These are phyloP conservation scores for Cassiopea andromeda DNA, from an alignment of 30 jellyfish, hydroid and myxozoan species.

Conservation along the genomic window DNA sequence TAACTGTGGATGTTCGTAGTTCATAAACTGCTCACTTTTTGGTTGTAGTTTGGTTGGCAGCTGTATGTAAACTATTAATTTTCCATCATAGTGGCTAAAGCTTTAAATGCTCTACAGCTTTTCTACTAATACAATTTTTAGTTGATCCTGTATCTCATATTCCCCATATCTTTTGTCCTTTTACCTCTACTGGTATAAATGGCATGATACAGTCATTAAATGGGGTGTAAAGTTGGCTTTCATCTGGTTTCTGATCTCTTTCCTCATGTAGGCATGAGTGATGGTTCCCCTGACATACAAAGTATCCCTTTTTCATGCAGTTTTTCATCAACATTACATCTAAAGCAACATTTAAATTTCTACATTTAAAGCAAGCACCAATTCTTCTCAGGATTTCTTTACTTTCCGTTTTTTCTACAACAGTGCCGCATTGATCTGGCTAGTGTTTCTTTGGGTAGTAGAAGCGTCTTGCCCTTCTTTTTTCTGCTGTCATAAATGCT, in stretches of 20 bases:
- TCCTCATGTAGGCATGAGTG: constrained; percentile 61
- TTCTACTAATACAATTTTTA: constrained; percentile 25
- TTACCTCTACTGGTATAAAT: constrained; percentile 44
- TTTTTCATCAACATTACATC: constrained; percentile 31
- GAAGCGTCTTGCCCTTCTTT: constrained; percentile 48
- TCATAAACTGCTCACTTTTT: constrained; percentile 46
- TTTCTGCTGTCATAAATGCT: constrained; percentile 16
- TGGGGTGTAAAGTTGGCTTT: constrained; percentile 24
- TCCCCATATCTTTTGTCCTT: constrained; percentile 32
- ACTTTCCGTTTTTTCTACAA: constrained; percentile 32
- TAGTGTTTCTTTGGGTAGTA: constrained; percentile 60
- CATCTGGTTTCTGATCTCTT: constrained; percentile 28
- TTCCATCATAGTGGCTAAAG: constrained; percentile 55
- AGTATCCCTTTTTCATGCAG: constrained; percentile 52
- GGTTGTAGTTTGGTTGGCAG: constrained; percentile 9
- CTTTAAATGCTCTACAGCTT: constrained; percentile 29
- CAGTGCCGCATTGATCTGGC: constrained; percentile 56
- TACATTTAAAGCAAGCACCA: constrained; percentile 57
- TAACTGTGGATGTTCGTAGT: constrained; percentile 4
- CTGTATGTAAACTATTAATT: constrained; percentile 27
- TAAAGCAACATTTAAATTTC: constrained; percentile 28
- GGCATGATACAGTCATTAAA: constrained; percentile 48
- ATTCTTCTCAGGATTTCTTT: constrained; percentile 39
- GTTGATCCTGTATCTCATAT: constrained; percentile 36
- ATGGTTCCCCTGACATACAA: constrained; percentile 60